Percentiles rank a stretch among this genome's conserved stretches.
Conservation (phyloP, 1,140 invertebrate genomes). For the Ladona fulva region DNA sequence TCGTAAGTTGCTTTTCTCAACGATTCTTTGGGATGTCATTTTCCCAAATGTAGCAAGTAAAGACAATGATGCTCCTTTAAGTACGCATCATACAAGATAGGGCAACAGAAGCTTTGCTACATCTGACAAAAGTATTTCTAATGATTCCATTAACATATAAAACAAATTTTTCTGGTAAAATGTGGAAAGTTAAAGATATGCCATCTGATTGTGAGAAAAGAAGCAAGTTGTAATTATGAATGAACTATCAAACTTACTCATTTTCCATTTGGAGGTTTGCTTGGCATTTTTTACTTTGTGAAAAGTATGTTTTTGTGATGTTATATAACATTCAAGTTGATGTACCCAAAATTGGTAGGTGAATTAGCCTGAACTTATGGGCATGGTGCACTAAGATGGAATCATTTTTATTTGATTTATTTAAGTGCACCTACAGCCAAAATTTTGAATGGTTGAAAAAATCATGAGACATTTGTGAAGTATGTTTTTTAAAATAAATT, state of each 20-base stretch:
- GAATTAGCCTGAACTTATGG: not conserved
- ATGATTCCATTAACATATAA: conserved; percentile 2
- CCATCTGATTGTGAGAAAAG: not conserved
- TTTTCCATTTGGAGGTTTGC: not conserved
- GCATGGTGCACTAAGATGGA: not conserved
- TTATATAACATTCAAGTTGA: not conserved
- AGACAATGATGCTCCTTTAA: not conserved
- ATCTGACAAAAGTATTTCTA: not conserved
- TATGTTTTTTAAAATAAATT: conserved; percentile 11
- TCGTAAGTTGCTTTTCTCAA: not conserved
- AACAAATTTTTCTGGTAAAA: not conserved
- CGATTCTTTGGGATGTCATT: not conserved
- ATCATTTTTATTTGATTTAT: not conserved
- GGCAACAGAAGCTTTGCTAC: not conserved
- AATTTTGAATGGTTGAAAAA: not conserved
- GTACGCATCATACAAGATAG: not conserved
- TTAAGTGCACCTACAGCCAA: not conserved
- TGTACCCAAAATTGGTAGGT: not conserved
- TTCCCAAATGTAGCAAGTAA: not conserved
- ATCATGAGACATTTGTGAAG: conserved; percentile 9
- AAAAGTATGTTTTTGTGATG: not conserved
- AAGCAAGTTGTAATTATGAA: not conserved
- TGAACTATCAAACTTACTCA: not conserved
- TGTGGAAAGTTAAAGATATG: not conserved
- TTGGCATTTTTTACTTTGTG: conserved; percentile 1